These are phyloP conservation scores for Argentina silus DNA, from an alignment of 2,797 vertebrate genomes.

Conservation along the genomic window DNA sequence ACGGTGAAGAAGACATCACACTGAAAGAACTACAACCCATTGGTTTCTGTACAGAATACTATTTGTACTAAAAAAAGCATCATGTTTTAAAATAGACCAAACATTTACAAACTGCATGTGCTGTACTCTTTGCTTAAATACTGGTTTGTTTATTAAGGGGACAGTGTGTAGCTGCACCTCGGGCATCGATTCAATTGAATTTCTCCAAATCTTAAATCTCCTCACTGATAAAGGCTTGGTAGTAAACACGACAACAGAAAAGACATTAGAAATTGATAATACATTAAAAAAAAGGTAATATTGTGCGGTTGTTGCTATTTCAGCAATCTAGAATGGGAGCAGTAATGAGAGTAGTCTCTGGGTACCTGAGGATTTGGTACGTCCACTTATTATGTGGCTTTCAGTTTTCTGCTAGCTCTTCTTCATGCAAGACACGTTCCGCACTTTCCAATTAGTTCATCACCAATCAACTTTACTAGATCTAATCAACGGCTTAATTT, in stretches of 20 bases:
- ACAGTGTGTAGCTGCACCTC: constrained; percentile 47
- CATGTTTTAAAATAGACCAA: constrained; percentile 55
- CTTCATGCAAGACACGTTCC: not conserved
- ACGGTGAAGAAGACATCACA: constrained; percentile 46
- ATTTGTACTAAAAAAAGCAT: constrained; percentile 55
- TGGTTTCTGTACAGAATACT: constrained; percentile 58
- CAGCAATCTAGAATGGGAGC: not conserved
- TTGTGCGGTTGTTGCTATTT: not conserved
- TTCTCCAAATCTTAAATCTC: not conserved
- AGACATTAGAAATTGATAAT: constrained; percentile 13
- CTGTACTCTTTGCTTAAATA: constrained; percentile 32
- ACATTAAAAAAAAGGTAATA: not conserved
- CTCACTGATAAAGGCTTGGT: not conserved
- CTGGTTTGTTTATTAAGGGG: constrained; percentile 24
- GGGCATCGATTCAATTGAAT: constrained; percentile 15
- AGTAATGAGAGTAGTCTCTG: not conserved
- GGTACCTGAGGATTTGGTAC: not conserved
- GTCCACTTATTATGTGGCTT: not conserved
- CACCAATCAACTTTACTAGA: constrained; percentile 2
- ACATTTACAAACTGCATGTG: constrained; percentile 54
- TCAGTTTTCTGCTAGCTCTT: not conserved
- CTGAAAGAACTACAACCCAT: constrained; percentile 45
- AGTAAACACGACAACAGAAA: constrained; percentile 13
- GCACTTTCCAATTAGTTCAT: constrained; percentile 17
- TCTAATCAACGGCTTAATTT: constrained; percentile 21